These are phyloP conservation scores for Etia nguti DNA, from an alignment of 2,113 vertebrate species.

Conservation along the genomic window DNA sequence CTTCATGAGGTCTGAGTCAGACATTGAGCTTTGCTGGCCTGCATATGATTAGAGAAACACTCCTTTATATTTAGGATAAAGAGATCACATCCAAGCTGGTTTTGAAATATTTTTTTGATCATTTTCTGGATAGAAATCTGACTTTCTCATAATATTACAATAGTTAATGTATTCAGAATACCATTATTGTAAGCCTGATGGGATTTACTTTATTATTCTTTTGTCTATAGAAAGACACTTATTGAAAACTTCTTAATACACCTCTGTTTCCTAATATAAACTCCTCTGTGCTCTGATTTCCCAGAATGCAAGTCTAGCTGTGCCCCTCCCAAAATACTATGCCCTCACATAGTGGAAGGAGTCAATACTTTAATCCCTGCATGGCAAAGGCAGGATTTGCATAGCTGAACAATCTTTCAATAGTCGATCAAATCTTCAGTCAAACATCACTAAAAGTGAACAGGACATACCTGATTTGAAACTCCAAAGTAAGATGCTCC, in stretches of 20 bases:
- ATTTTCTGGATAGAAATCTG: background rate
- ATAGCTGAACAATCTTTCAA: background rate
- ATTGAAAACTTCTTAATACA: background rate
- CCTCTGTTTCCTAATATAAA: background rate
- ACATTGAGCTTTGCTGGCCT: slow-evolving; percentile 41
- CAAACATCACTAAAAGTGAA: background rate
- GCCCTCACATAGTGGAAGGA: background rate
- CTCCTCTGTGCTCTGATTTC: background rate
- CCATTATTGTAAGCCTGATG: background rate
- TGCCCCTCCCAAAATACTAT: slow-evolving; percentile 31
- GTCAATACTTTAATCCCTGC: background rate
- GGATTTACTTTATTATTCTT: background rate
- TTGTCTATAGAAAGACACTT: background rate
- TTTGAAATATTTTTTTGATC: background rate
- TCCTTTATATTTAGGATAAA: background rate
- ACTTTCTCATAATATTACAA: background rate
- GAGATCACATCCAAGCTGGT: background rate
- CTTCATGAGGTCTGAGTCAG: slow-evolving; percentile 52
- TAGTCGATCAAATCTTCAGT: background rate
- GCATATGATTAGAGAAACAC: background rate
- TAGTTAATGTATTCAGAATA: background rate
- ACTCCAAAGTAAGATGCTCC: background rate
- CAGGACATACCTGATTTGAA: slow-evolving; percentile 35
- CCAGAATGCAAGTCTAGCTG: slow-evolving; percentile 23
- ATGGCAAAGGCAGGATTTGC: background rate